Conservation (phyloP, 2,113 vertebrate species). For the Scomber scombrus region DNA sequence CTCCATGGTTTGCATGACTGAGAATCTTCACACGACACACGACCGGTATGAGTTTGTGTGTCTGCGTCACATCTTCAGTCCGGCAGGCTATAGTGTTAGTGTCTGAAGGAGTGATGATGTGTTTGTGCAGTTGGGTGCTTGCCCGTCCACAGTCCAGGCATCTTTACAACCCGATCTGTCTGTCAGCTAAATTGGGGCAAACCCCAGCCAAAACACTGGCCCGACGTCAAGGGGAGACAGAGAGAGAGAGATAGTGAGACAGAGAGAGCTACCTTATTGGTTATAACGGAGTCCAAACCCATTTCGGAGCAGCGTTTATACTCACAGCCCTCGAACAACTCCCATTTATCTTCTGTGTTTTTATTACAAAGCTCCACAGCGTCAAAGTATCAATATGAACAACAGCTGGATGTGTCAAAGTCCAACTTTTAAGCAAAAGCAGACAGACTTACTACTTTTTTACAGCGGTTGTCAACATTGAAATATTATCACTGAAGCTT, state of each 20-base stretch:
- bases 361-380: background rate
- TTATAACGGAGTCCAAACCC: conserved; percentile 27
- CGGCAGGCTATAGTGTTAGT: conserved; percentile 17
- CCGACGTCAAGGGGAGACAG: conserved; percentile 34
- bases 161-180: conserved; percentile 66
- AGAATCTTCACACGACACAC: too few species aligned
- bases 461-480: background rate
- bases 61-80: background rate
- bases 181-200: conserved; percentile 29
- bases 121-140: conserved; percentile 48
- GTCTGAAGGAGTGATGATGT: conserved; percentile 41
- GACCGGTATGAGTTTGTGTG: too few species aligned
- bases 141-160: conserved; percentile 57
- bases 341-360: conserved; percentile 26
- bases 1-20: too few species aligned
- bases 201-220: conserved; percentile 63
- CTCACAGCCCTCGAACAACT: conserved; percentile 1
- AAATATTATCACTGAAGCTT: background rate
- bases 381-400: conserved; percentile 29
- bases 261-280: background rate
- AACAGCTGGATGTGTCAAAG: conserved; percentile 3
- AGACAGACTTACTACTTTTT: background rate
- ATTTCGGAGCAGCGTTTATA: conserved; percentile 9
- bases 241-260: conserved; percentile 5
- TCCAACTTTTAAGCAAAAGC: background rate